Evolutionary conservation across 1,140 invertebrate species (phyloP), one percentile per base, ranked within the genome.

Genomic region (Drosophila tropicalis): DNA sequence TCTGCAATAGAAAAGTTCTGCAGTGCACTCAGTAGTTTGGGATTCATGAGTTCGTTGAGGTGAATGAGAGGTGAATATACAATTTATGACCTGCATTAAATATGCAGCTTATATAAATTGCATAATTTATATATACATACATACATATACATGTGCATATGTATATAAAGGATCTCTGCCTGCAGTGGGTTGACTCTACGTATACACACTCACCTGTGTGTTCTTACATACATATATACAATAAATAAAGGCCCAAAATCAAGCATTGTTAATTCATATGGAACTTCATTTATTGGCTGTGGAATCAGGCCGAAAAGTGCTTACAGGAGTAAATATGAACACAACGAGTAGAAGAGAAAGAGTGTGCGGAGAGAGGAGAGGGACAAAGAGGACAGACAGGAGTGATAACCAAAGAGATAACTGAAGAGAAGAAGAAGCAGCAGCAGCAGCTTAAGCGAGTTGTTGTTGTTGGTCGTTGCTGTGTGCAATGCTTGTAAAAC

Each of bases 61-160:
- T 15, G n/a, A 15, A 67, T 61, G 57, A 39, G 36, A 36, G 34
- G 19, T 44, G 62, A 56, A 41, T 64, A 41, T 64, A 75, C 77
- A 86, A 86, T 87, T 86, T 86, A 87, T 67, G 83, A 86, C 68
- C 82, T 76, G 76, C 74, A 80, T 82, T 76, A 85, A 87, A 74
- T 79, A 87, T 87, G 75, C 83, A 76, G 82, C 75, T 87, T 78
- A 87, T 85, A 87, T 85, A 79, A 76, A 79, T 68, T 87, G 83
- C 83, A 85, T 87, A 85, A 87, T 79, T 85, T 85, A 81, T 70
- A 72, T 62, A 56, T 19, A 57, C 7, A 17, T 10, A 22, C 15
- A 34, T 32, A 29, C 5, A 29, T 5, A 5, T 29, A 29, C 22
- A 25, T 25, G 2, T 29, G 25, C 5, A 29, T 29, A 29, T 29